Base-by-base conservation (phyloP, 2,888 invertebrate species). In the Machimus rusticus region DNA sequence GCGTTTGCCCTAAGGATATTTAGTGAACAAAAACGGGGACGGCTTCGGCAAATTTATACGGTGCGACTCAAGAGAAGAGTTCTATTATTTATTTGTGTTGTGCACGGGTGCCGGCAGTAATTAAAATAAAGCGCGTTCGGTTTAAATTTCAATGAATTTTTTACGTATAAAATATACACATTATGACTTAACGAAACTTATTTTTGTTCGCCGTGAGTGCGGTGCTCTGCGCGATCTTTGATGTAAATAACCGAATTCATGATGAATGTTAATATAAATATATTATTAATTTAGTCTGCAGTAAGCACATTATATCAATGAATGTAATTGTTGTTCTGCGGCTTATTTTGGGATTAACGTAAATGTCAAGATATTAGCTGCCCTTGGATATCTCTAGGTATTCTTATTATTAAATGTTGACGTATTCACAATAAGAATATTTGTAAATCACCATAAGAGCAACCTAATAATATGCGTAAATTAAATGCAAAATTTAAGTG, bases 261-360 rank as follows among this genome's bases (percentile, higher is more conserved):
- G 31, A 81, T 81, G 28, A 57, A 82, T 82, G 82, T 82, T 82
- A 82, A 82, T 82, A 82, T 82, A 55, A 57, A 82, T 14, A 51
- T 82, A 82, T 66, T 57, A 57, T 82, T 82, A 82, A 82, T 66
- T 57, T 57, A 82, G 82, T 82, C 55, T 57, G 82, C 82, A 82
- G 82, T 82, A 82, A 82, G 39, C 82, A 82, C 55, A 34, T 82
- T 57, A 82, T 82, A 82, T 66, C 82, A 82, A 12, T 82, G 51
- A 82, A 82, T 57, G 55, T 82, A 51, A 82, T 82, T 57, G 82
- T 82, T 82, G 57, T 37, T 82, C 82, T 82, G 82, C 66, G 57
- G 57, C 66, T 82, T 81, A 28, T 66, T 66, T 66, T 66, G 66
- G 79, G 46, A 51, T 79, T 28, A 51, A 79, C 46, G 37, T 82